Evolutionary conservation across 2,113 vertebrate species (phyloP).

Genomic region (Rhombomys opimus): DNA sequence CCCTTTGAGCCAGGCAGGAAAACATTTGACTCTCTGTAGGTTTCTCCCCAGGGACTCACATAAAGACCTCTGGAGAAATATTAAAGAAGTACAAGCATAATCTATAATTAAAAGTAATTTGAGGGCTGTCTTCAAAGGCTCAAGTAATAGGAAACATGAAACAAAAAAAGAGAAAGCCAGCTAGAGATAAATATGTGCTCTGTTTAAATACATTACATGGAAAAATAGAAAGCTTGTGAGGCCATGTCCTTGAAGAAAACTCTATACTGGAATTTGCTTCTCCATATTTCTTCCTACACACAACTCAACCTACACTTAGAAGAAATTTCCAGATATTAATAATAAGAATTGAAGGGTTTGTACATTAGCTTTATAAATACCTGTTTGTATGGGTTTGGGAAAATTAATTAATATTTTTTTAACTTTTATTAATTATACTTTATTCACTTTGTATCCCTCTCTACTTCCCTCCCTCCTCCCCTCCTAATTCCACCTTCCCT

Average conservation of each 20-base stretch:
- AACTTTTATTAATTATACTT: background rate
- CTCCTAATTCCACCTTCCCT: too few relatives aligned
- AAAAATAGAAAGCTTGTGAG: background rate
- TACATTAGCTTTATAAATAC: constrained; percentile 11
- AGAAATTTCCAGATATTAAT: background rate
- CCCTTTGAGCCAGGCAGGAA: background rate
- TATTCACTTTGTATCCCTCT: too few relatives aligned
- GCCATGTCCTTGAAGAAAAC: background rate
- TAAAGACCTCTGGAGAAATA: background rate
- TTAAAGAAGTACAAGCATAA: background rate
- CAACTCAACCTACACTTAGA: background rate
- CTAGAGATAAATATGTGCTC: constrained; percentile 25
- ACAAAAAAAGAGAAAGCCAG: background rate
- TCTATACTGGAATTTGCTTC: background rate
- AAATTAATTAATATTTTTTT: constrained; percentile 1
- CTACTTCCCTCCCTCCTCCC: too few relatives aligned
- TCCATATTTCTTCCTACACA: background rate
- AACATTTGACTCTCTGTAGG: background rate
- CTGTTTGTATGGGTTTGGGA: background rate
- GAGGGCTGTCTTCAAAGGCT: background rate
- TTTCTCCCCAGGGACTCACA: background rate
- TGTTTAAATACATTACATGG: background rate
- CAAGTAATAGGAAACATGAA: constrained; percentile 1
- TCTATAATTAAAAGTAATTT: background rate
- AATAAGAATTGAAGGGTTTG: background rate